Base-by-base conservation (phyloP, 2,888 invertebrate species). In the Halictus ligatus region DNA sequence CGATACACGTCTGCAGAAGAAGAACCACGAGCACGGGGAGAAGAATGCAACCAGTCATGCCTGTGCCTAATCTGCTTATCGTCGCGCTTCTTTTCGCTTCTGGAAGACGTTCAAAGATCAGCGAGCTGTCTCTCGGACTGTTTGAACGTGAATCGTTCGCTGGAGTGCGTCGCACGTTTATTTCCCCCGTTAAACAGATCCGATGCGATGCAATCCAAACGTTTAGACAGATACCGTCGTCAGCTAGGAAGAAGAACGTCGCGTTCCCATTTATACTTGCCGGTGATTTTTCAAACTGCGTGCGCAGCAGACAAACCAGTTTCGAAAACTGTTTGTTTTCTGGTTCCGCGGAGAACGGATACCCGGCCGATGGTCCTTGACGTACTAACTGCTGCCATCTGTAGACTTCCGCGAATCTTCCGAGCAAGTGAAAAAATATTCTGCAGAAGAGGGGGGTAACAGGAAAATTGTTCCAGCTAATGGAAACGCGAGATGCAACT, bases 361-460 rank as follows among this genome's bases (percentile, higher is more conserved):
- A 48, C n/a, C 48, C n/a, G 50, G 58, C 75, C 46, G 48, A 58
- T 1, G 25, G 72, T 72, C 67, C 25, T 40, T 80, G 13, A 7
- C n/a, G 43, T 40, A 73, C 75, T 80, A 75, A 76, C 83, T 81
- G 85, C 78, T 83, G 81, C 85, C 83, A 85, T 82, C 85, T 88
- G 43, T 74, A 21, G 75, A 73, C 21, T 50, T 40, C 40, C n/a
- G 67, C 64, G 48, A 76, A 50, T 71, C 54, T 50, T 74, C 54
- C 21, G 15, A 25, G 40, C 12, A 15, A 2, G 60, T 21, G 40
- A 50, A 74, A 29, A 40, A 67, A 74, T 13, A n/a, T 12, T 4
- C 1, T 3, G 21, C 35, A 15, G 48, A 18, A 50, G 87, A 76
- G 67, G 84, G 71, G 74, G 15, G 10, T 77, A 82, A 4, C n/a